phyloP scores from a whole-genome alignment of 2,888 invertebrate species.

The Archips crataeganus region DNA sequence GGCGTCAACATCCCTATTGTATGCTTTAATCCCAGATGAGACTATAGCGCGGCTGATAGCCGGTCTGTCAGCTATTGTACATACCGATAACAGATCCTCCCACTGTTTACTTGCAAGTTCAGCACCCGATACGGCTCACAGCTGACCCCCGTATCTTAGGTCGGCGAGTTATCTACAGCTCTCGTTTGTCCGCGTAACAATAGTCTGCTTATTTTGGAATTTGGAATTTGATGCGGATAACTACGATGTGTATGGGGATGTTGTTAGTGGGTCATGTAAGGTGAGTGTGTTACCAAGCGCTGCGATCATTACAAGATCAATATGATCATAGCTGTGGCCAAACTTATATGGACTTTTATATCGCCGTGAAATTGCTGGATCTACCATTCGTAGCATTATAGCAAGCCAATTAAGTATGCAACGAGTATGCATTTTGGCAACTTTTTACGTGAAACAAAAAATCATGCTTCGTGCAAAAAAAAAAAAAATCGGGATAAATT shows the following conservation, averaged over 20 bases:
- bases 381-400: too few species aligned
- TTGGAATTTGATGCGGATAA: conserved; percentile 18
- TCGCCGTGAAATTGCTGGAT: too few species aligned
- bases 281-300: neutral
- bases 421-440: too few species aligned
- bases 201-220: conserved; percentile 10
- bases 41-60: neutral
- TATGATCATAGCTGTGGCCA: too few species aligned
- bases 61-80: conserved; percentile 21
- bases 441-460: neutral
- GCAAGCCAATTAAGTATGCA: too few species aligned
- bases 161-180: conserved; percentile 44
- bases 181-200: conserved; percentile 18
- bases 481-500: too few species aligned
- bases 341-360: too few species aligned
- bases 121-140: conserved; percentile 40
- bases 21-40: conserved; percentile 16
- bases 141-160: conserved; percentile 63
- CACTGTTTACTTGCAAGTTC: conserved; percentile 74
- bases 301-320: neutral
- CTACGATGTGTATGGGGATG: neutral
- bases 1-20: neutral
- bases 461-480: neutral
- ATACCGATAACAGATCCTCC: conserved; percentile 47
- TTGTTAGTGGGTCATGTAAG: neutral